These are phyloP conservation scores for Andrena flavipes DNA, from an alignment of 2,888 invertebrate genomes.

Conservation along the genomic window DNA sequence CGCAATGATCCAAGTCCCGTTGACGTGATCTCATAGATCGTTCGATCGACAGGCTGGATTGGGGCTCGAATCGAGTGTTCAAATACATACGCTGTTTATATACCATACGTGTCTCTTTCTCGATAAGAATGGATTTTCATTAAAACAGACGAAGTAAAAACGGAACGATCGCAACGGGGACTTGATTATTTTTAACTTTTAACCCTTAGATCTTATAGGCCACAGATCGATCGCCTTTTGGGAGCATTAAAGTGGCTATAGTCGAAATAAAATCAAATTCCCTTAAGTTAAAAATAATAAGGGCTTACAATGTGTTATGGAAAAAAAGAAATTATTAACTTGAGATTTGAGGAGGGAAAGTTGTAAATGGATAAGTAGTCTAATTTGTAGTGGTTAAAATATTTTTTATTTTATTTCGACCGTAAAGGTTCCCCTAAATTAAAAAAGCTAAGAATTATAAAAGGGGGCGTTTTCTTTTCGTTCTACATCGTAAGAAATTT, in stretches of 20 bases:
- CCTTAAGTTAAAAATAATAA: background rate
- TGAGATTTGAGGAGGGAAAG: too few species aligned
- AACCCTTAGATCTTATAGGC: background rate
- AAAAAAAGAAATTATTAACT: background rate
- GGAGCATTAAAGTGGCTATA: background rate
- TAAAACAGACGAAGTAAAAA: slow-evolving; percentile 50
- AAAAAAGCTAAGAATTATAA: slow-evolving; percentile 32
- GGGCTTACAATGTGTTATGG: background rate
- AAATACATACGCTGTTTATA: slow-evolving; percentile 48
- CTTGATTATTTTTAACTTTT: slow-evolving; percentile 11
- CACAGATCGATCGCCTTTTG: background rate
- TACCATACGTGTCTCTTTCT: slow-evolving; percentile 44
- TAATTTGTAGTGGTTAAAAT: background rate
- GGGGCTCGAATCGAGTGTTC: slow-evolving; percentile 44
- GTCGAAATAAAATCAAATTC: background rate
- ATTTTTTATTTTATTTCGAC: background rate
- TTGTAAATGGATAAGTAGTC: background rate
- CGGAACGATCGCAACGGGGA: slow-evolving; percentile 14
- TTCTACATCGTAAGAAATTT: background rate
- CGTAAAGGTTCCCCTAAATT: slow-evolving; percentile 1
- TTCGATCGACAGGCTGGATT: slow-evolving; percentile 25
- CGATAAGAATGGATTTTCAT: slow-evolving; percentile 50
- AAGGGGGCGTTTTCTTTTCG: slow-evolving; percentile 14
- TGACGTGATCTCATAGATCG: background rate
- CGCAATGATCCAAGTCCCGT: slow-evolving; percentile 18